Base-by-base conservation (phyloP, 1,140 invertebrate species). In the Drosophila seguyi region DNA sequence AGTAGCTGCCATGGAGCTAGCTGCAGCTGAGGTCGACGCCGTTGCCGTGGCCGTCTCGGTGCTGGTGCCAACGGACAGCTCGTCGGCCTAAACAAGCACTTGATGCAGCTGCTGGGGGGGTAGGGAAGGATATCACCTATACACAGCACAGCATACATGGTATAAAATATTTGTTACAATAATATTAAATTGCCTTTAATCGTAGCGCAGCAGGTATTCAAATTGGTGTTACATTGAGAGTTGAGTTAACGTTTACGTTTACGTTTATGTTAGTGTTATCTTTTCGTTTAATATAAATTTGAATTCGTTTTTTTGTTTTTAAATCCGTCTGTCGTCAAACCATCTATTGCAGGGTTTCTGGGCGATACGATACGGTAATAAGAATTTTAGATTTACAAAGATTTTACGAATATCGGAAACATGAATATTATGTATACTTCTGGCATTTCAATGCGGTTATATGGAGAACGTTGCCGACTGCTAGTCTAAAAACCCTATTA, bases 1-100 rank as follows among this genome's bases (percentile, higher is more conserved):
- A 45, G 85, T 90, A 29, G 85, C 84, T 22, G 85, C 85, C 20
- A 71, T 88, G n/a, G 84, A 88, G 25, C 39, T 90, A 66, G 80
- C 72, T 4, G 81, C 72, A n/a, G 74, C 76, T 14, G 34, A 36
- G 3, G 27, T 16, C 13, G 45, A 27, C 4, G 29, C 18, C 6
- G 73, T n/a, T n/a, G 77, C 6, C n/a, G n/a, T n/a, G n/a, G 69
- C 45, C 6, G 14, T 25, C 22, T 7, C 77, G 10, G 52, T 65
- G 3, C 53, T 80, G 27, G 16, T 71, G 27, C 44, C 65, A 63
- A 31, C 72, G 65, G 77, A 65, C 22, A 72, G 45, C 29, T 76
- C 74, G 10, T 61, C 55, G 13, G 52, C 74, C 6, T 77, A 44
- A 56, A 16, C 34, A n/a, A n/a, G 31, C 8, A 11, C 38, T 44